Evolutionary conservation across 2,797 vertebrate genomes (phyloP).

Genomic region (Pampus argenteus): DNA sequence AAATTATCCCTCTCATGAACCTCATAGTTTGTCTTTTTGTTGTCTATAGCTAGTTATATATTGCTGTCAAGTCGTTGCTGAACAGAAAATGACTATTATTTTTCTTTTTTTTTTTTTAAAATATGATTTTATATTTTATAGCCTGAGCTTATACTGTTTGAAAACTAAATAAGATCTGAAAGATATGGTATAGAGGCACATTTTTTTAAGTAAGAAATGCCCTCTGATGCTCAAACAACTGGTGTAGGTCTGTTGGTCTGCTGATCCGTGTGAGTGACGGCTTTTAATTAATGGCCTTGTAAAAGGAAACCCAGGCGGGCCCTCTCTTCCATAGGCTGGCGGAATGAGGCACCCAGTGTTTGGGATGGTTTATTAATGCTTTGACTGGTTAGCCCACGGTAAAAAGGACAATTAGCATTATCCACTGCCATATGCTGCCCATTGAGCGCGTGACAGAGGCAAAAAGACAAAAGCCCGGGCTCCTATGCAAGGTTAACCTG

Average conservation of each 20-base stretch:
- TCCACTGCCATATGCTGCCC: constrained; percentile 88
- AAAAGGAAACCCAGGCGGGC: constrained; percentile 79
- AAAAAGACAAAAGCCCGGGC: constrained; percentile 79
- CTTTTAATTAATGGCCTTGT: constrained; percentile 84
- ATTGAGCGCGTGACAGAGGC: constrained; percentile 82
- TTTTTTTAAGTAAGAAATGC: constrained; percentile 39
- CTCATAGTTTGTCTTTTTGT: constrained; percentile 2
- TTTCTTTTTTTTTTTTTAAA: too few species aligned
- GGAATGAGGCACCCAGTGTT: constrained; percentile 80
- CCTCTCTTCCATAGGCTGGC: constrained; percentile 64
- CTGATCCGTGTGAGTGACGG: constrained; percentile 79
- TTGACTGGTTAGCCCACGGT: constrained; percentile 84
- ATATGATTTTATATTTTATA: neutral
- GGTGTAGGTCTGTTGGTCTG: constrained; percentile 52
- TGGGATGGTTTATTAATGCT: constrained; percentile 87
- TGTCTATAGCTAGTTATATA: neutral
- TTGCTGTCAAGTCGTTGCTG: neutral
- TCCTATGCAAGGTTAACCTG: constrained; percentile 84
- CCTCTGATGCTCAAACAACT: constrained; percentile 45
- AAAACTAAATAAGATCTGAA: neutral
- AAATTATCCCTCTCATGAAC: too few species aligned
- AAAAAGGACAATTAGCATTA: constrained; percentile 89
- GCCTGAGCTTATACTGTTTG: neutral
- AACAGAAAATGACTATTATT: neutral
- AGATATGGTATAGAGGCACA: neutral